Evolutionary conservation across 2,113 vertebrate genomes (phyloP), one percentile per base, ranked within the genome.

Genomic region (Strix aluco): DNA sequence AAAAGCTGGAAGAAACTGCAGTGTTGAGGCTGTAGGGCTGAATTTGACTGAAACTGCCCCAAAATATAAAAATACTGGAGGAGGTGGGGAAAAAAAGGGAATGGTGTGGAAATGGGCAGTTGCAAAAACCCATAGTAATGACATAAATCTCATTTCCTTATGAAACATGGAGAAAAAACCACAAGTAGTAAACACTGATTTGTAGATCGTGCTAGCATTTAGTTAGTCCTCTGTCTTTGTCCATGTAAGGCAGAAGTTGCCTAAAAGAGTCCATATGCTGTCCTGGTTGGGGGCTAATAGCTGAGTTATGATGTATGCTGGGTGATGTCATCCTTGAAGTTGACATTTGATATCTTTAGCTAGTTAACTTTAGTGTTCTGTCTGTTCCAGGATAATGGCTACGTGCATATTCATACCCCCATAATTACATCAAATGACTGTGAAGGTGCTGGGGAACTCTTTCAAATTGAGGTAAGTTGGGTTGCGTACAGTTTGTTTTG

Each of bases 351-450:
- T 88, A 34, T 36, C 62, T 81, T 83, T 32, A 83, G 11, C 23
- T 59, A 1, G 0, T 62, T 79, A 69, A 86, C 18, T 63, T 27
- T 9, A 30, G 46, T 63, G 7, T 96, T 78, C 44, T 82, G 0
- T 96, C 69, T 94, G 6, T 97, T 95, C 32, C 79, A 99, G 99
- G 97, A 98, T 80, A 98, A 98, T 74, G 98, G 98, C 46, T 99
- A 99, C 10, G 34, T 99, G 40, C 99, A 99, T 74, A 98, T 99
- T 95, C 99, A 99, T 97, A 99, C 99, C 17, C 99, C 99, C 22
- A 57, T 99, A 73, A 99, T 99, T 97, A 99, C 99, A n/a, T 99
- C 99, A 54, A 99, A 99, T 85, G 99, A 99, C 96, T 99, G 99
- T 73, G 99, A 99, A 96, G 99, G 99, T 15, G 99, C 99, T 38